Evolutionary conservation across 2,113 vertebrate species (phyloP).

Genomic region (Rhea americana): DNA sequence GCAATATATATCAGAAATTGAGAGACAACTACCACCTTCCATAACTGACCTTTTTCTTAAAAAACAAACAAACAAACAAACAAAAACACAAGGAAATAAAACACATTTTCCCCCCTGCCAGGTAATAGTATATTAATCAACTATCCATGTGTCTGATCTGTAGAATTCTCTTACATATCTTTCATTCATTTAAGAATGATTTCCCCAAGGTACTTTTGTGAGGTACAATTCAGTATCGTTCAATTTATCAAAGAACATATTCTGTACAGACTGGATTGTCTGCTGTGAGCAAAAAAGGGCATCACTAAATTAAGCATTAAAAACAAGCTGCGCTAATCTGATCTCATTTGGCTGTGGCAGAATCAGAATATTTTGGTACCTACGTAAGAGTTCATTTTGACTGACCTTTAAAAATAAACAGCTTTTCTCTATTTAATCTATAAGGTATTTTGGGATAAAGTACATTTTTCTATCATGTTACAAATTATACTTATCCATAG

Average conservation of each 20-base stretch:
- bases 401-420: neutral
- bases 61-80: neutral
- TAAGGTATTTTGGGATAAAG: neutral
- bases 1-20: slow-evolving; percentile 38
- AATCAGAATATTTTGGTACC: slow-evolving; percentile 14
- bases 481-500: neutral
- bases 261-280: slow-evolving; percentile 38
- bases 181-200: neutral
- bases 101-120: neutral
- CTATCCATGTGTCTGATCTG: neutral
- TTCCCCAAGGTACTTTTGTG: neutral
- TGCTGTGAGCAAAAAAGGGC: neutral
- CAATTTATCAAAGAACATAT: neutral
- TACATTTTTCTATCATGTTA: neutral
- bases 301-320: slow-evolving; percentile 41
- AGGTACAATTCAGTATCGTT: slow-evolving; percentile 6
- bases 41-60: neutral
- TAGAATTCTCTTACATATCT: neutral
- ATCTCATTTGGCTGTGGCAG: neutral
- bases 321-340: slow-evolving; percentile 23
- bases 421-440: neutral
- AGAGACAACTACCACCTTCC: slow-evolving; percentile 36
- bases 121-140: neutral
- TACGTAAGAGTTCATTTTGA: neutral
- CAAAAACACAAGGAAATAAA: neutral